phyloP scores from a whole-genome alignment of 1,140 invertebrate species.

The Cheumatopsyche charites region DNA sequence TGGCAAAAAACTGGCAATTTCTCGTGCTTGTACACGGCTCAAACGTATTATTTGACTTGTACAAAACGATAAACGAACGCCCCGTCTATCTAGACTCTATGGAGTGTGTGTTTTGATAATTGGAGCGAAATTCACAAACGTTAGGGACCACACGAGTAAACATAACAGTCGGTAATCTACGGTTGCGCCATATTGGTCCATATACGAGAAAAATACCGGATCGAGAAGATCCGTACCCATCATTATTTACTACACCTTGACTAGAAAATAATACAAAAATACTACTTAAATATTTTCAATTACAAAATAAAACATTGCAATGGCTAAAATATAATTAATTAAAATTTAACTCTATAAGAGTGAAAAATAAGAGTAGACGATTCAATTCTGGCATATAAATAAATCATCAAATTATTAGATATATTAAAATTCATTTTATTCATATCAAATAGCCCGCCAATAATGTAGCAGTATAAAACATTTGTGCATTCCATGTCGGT shows the following conservation, averaged over 20 bases:
- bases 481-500: no score
- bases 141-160: constrained; percentile 30
- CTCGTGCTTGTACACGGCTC: background rate
- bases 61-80: background rate
- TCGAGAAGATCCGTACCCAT: constrained; percentile 6
- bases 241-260: constrained; percentile 17
- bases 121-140: constrained; percentile 31
- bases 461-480: no score
- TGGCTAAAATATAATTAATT: no score
- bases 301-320: no score
- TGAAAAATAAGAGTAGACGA: no score
- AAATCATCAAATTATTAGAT: no score
- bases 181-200: constrained; percentile 46
- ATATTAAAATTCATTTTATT: no score
- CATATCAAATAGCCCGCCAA: no score
- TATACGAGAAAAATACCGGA: constrained; percentile 39
- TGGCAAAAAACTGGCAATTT: constrained; percentile 12
- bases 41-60: constrained; percentile 13
- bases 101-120: constrained; percentile 28
- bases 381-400: no score
- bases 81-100: background rate
- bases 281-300: background rate
- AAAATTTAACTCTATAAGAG: no score
- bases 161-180: constrained; percentile 45
- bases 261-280: constrained; percentile 16